Base-by-base conservation (phyloP, 2,797 vertebrate species). In the Coranthus polyacanthus region DNA sequence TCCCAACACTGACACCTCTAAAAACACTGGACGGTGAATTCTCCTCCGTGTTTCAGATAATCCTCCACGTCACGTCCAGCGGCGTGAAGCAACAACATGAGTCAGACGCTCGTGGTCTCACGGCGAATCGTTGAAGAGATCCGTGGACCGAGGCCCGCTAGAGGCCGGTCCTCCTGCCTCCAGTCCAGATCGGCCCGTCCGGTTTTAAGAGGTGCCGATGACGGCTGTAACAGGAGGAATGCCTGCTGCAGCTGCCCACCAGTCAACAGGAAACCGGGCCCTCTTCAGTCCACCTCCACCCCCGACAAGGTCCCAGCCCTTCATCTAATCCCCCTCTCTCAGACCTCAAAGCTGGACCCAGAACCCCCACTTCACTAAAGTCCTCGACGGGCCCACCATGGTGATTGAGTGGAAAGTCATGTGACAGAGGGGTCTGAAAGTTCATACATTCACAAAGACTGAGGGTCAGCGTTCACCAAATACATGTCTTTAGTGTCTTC, bases 151-250 rank as follows among this genome's bases (percentile, higher is more conserved):
- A 59, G 72, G 12, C 1, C 1, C 61, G 81, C n/a, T 70, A 63
- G 0, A 64, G 71, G 62, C 54, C 57, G 60, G 58, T 20, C 17
- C 49, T 24, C 3, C 26, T 15, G 1, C 2, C 20, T 24, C 10
- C 4, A 10, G 26, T 17, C 16, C 20, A 32, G 55, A 56, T 44
- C 16, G 36, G 20, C 24, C 52, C 34, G 13, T 81, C 84, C 61
- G 10, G 53, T 59, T 87, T 92, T 72, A 85, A 61, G 85, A 91
- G 91, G 88, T 87, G 85, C 62, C 1, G 45, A 2, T 78, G 80
- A 90, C 11, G 58, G 53, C 70, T 57, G 59, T 26, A 77, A 74
- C 77, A 41, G 75, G 41, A 86, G 85, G 88, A 91, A 89, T 83
- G 75, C 68, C 61, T 55, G 78, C 82, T 71, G 55, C 49, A 70